These are phyloP conservation scores for Drosophila kambysellisi DNA, from an alignment of 2,888 invertebrate genomes.

Conservation along the genomic window DNA sequence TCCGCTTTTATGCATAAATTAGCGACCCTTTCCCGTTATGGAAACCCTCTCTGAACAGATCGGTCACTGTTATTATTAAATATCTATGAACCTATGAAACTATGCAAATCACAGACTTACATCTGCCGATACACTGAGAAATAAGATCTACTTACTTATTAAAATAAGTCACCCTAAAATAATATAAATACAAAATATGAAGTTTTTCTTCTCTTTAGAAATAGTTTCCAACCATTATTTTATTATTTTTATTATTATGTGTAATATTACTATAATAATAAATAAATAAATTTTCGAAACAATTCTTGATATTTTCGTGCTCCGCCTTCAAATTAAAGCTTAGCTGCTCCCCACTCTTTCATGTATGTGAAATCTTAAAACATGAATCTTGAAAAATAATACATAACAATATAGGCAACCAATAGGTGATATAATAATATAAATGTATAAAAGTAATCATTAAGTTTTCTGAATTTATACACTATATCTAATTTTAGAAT, in stretches of 20 bases:
- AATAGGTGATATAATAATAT: neutral
- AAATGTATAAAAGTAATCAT: neutral
- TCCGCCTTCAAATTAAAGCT: too few species aligned
- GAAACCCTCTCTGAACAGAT: constrained; percentile 29
- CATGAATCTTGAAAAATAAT: neutral
- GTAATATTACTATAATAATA: neutral
- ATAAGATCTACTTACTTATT: neutral
- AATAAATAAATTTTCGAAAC: too few species aligned
- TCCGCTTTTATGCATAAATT: constrained; percentile 38
- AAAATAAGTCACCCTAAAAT: neutral
- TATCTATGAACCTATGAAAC: neutral
- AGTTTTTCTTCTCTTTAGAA: neutral
- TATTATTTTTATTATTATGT: neutral
- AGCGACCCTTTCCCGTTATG: constrained; percentile 22
- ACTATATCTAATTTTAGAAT: neutral
- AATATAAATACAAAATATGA: neutral
- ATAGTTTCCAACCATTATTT: too few species aligned
- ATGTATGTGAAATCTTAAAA: too few species aligned
- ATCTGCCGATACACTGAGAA: constrained; percentile 33
- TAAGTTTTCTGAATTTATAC: neutral
- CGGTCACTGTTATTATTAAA: constrained; percentile 29
- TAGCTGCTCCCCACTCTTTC: too few species aligned
- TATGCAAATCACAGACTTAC: constrained; percentile 40
- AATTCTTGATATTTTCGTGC: too few species aligned
- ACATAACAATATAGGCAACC: neutral